phyloP scores from a whole-genome alignment of 2,797 vertebrate genomes.

The Antennarius maculatus region DNA sequence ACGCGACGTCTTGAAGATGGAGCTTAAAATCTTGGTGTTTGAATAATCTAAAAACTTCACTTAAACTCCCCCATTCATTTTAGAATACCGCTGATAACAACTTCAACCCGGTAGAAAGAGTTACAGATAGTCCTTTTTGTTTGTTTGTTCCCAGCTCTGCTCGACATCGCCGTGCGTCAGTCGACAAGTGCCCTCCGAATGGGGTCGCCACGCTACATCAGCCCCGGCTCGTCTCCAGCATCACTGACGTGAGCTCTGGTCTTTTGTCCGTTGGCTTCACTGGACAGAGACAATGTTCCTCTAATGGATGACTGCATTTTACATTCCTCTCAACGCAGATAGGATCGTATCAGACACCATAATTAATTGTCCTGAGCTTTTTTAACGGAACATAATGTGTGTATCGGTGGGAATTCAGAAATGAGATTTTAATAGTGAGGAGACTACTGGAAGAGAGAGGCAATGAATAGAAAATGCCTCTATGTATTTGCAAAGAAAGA shows the following conservation, averaged over 20 bases:
- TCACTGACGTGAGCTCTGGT: conserved; percentile 48
- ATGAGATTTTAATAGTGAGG: not conserved
- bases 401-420: not conserved
- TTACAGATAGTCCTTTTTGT: conserved; percentile 14
- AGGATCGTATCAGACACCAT: conserved; percentile 20
- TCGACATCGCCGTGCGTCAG: conserved; percentile 55
- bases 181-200: conserved; percentile 58
- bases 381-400: not conserved
- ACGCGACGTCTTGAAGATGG: not conserved
- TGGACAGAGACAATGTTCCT: conserved; percentile 30
- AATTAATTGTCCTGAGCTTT: not conserved
- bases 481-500: not conserved
- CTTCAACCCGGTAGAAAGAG: conserved; percentile 15
- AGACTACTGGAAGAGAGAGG: not conserved
- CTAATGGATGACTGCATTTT: not conserved
- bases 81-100: too few relatives aligned
- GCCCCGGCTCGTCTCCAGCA: conserved; percentile 61
- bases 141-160: conserved; percentile 45
- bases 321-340: conserved; percentile 23
- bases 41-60: too few relatives aligned
- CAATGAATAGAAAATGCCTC: not conserved
- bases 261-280: conserved; percentile 22
- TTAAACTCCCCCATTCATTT: too few relatives aligned
- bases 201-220: conserved; percentile 67
- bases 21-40: not conserved